Conservation (phyloP, 2,797 vertebrate genomes). For the Botia almorhae region DNA sequence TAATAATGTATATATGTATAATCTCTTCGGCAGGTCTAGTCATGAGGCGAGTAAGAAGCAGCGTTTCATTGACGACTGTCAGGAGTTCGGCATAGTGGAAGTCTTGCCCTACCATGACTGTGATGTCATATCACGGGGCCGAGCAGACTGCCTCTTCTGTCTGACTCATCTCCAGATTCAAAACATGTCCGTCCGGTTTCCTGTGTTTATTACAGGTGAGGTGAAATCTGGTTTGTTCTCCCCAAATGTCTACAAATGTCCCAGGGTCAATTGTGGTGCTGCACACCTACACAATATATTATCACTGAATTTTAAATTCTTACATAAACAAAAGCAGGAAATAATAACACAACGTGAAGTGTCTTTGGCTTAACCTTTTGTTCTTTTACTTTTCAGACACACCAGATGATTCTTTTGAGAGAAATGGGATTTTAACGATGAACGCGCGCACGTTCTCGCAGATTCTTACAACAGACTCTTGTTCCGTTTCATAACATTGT, state of each 20-base stretch:
- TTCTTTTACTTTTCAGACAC: slow-evolving; percentile 74
- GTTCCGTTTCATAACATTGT: slow-evolving; percentile 62
- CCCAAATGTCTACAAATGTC: no score
- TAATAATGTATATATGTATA: no score
- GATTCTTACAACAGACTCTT: slow-evolving; percentile 68
- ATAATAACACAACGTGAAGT: background rate
- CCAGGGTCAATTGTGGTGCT: no score
- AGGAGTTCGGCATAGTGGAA: slow-evolving; percentile 81
- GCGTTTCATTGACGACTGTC: slow-evolving; percentile 77
- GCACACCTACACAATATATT: background rate
- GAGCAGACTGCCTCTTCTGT: slow-evolving; percentile 76
- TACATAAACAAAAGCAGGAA: background rate
- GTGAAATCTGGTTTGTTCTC: no score
- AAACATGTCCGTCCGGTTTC: slow-evolving; percentile 78
- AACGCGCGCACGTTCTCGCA: slow-evolving; percentile 80
- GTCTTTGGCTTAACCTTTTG: background rate
- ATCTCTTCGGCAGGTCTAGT: slow-evolving; percentile 66
- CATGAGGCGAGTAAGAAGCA: slow-evolving; percentile 76
- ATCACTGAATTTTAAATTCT: background rate
- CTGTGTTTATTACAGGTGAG: slow-evolving; percentile 86
- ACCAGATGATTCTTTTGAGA: slow-evolving; percentile 77
- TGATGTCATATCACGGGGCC: slow-evolving; percentile 73
- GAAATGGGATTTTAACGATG: slow-evolving; percentile 85
- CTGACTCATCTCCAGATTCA: slow-evolving; percentile 84
- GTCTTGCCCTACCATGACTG: slow-evolving; percentile 90